These are phyloP conservation scores for Caenorhabditis sp. DNA, from an alignment of 2,888 invertebrate species.

Conservation along the genomic window DNA sequence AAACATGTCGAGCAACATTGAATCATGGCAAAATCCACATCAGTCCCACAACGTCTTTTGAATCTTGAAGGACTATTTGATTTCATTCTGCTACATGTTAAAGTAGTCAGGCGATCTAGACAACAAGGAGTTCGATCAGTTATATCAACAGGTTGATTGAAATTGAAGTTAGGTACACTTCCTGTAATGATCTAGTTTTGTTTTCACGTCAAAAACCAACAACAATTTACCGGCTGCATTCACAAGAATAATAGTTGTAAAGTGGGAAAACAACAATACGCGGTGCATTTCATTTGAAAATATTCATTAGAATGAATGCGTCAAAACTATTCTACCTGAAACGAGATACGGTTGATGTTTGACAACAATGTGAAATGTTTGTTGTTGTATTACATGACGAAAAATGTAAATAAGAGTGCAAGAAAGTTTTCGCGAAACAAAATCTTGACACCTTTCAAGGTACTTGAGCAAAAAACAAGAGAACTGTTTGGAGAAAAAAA, in stretches of 20 bases:
- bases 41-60: slow-evolving; percentile 54
- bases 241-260: background rate
- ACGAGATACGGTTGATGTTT: background rate
- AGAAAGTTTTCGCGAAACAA: background rate
- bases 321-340: background rate
- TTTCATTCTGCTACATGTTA: slow-evolving; percentile 59
- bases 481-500: slow-evolving; percentile 2
- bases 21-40: slow-evolving; percentile 66
- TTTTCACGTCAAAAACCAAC: background rate
- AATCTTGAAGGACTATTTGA: slow-evolving; percentile 46
- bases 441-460: background rate
- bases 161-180: slow-evolving; percentile 34
- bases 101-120: slow-evolving; percentile 59
- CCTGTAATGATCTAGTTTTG: background rate
- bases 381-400: background rate
- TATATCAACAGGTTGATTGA: slow-evolving; percentile 40
- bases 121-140: slow-evolving; percentile 67
- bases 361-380: background rate
- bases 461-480: background rate
- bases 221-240: background rate
- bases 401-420: background rate
- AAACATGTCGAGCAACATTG: slow-evolving; percentile 67
- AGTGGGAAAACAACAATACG: background rate
- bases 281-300: background rate
- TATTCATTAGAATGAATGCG: background rate